These are phyloP conservation scores for Drosophila tristis DNA, from an alignment of 1,140 invertebrate genomes.

Conservation along the genomic window DNA sequence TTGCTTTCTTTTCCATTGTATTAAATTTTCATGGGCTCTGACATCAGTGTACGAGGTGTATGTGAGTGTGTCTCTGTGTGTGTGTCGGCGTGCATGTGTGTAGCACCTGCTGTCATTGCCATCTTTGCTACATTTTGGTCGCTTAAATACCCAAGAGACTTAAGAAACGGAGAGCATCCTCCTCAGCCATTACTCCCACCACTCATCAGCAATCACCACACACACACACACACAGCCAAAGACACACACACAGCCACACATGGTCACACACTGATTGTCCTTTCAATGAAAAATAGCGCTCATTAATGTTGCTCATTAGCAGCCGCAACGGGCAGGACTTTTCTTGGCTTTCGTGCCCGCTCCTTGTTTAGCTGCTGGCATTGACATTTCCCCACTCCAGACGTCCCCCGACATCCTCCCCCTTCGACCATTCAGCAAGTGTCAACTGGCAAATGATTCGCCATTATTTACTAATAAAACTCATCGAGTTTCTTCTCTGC, in stretches of 20 bases:
- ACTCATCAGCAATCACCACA: not conserved
- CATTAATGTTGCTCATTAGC: constrained; percentile 83
- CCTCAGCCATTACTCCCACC: constrained; percentile 5
- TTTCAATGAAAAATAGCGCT: constrained; percentile 79
- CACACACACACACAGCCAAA: constrained; percentile 6
- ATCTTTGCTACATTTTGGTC: constrained; percentile 58
- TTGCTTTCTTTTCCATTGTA: constrained; percentile 70
- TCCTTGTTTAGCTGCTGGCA: constrained; percentile 18
- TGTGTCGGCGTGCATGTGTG: constrained; percentile 24
- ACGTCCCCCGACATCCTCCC: constrained; percentile 1
- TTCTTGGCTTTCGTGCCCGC: constrained; percentile 3
- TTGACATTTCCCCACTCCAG: constrained; percentile 28
- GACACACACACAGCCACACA: constrained; percentile 3
- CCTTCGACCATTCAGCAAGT: constrained; percentile 61
- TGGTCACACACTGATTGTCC: constrained; percentile 64
- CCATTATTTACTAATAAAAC: constrained; percentile 84
- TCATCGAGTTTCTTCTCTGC: constrained; percentile 67
- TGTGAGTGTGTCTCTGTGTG: constrained; percentile 3
- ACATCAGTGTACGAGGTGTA: constrained; percentile 2
- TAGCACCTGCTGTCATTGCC: constrained; percentile 68
- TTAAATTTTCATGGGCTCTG: constrained; percentile 69
- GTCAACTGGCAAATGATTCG: constrained; percentile 83
- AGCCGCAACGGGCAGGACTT: constrained; percentile 41
- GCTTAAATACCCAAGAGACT: constrained; percentile 74
- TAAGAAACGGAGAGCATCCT: constrained; percentile 14